Conservation (phyloP, 2,888 invertebrate genomes). For the Aporophyla nigra region DNA sequence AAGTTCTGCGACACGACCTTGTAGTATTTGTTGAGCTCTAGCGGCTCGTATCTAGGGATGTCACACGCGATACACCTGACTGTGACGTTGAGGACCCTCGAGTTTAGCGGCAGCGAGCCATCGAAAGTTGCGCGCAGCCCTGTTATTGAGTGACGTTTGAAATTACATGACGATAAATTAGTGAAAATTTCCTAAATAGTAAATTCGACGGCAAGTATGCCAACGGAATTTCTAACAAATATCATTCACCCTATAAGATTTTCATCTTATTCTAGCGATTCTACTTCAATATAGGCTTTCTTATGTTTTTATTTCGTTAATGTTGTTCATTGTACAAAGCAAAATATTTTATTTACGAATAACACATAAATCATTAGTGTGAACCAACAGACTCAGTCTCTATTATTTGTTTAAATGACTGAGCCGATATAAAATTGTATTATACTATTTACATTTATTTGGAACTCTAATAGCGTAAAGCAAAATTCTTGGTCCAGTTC, state of each 20-base stretch:
- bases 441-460: constrained; percentile 12
- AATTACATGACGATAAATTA: constrained; percentile 15
- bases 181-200: not conserved
- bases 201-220: not conserved
- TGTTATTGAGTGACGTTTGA: constrained; percentile 60
- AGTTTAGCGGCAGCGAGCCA: constrained; percentile 89
- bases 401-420: constrained; percentile 3
- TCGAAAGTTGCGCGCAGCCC: constrained; percentile 90
- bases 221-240: not conserved
- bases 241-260: too few species aligned
- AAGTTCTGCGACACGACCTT: constrained; percentile 91
- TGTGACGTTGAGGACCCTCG: constrained; percentile 90
- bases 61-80: constrained; percentile 92
- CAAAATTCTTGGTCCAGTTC: constrained; percentile 29
- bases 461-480: constrained; percentile 13
- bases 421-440: constrained; percentile 17
- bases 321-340: not conserved
- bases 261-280: not conserved
- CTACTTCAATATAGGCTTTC: not conserved
- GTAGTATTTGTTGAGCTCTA: constrained; percentile 91
- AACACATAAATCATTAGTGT: constrained; percentile 12
- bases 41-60: constrained; percentile 91
- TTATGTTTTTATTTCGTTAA: not conserved
- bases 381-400: constrained; percentile 13
- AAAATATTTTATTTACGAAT: constrained; percentile 6